These are phyloP conservation scores for Dreissena rostriformis DNA, from an alignment of 1,140 invertebrate species.

Conservation along the genomic window DNA sequence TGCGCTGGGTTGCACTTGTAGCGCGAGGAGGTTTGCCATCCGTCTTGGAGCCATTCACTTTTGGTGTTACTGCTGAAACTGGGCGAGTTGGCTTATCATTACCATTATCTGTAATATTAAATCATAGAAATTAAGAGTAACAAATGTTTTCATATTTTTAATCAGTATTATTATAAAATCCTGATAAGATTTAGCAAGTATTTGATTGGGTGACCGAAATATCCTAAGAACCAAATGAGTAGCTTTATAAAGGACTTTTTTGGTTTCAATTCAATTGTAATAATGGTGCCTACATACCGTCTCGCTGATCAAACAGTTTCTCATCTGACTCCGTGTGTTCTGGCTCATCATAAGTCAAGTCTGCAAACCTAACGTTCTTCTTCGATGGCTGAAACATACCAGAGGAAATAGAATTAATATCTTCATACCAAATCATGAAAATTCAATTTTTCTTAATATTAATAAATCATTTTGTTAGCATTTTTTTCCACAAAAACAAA, in stretches of 20 bases:
- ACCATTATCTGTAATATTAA: constrained; percentile 22
- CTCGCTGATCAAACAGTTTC: constrained; percentile 50
- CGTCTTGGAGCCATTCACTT: constrained; percentile 36
- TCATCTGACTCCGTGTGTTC: constrained; percentile 33
- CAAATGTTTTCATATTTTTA: no score
- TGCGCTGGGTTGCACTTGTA: constrained; percentile 63
- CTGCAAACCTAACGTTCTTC: constrained; percentile 77
- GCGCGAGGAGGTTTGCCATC: constrained; percentile 56
- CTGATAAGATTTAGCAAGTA: no score
- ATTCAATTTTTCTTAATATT: no score
- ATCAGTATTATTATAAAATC: no score
- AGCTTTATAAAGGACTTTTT: neutral
- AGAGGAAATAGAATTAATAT: no score
- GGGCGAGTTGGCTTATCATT: constrained; percentile 60
- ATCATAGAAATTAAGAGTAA: no score
- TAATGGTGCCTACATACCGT: constrained; percentile 17
- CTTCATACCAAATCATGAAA: no score
- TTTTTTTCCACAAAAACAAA: no score
- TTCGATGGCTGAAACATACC: constrained; percentile 62
- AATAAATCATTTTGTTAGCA: no score
- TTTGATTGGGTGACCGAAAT: neutral
- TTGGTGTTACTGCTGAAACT: constrained; percentile 63
- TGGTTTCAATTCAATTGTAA: neutral
- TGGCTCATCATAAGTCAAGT: constrained; percentile 64
- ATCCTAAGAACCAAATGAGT: neutral